Evolutionary conservation across 2,113 vertebrate species (phyloP).

Genomic region (Cynocephalus volans): DNA sequence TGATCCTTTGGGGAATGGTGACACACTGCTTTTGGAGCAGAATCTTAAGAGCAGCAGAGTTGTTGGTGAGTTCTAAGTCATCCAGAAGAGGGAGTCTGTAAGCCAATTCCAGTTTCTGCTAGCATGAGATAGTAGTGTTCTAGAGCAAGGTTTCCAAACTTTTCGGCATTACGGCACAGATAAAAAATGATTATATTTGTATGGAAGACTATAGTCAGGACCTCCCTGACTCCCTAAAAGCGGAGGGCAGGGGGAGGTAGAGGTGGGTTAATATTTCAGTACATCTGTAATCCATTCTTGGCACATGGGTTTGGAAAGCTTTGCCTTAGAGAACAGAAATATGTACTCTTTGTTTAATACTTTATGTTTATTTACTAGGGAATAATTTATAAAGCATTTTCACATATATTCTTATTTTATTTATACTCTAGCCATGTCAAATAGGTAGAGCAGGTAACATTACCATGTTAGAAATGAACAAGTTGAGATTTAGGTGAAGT

Average conservation of each 20-base stretch:
- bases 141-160: constrained; percentile 24
- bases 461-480: constrained; percentile 39
- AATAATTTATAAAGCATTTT: constrained; percentile 32
- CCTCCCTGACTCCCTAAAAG: background rate
- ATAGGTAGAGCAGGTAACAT: background rate
- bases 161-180: background rate
- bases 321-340: background rate
- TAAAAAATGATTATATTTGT: constrained; percentile 1
- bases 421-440: background rate
- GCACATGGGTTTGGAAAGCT: background rate
- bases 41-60: background rate
- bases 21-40: background rate
- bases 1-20: background rate
- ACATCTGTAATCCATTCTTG: background rate
- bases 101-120: background rate
- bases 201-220: background rate
- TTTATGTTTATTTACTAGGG: constrained; percentile 31
- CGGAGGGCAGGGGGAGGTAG: too few species aligned
- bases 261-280: background rate
- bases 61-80: background rate
- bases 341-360: background rate
- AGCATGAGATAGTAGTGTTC: background rate
- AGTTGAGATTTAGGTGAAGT: constrained; percentile 35
- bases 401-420: constrained; percentile 29
- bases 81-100: background rate